Conservation (phyloP, 2,888 invertebrate species). For the Papilio demoleus region DNA sequence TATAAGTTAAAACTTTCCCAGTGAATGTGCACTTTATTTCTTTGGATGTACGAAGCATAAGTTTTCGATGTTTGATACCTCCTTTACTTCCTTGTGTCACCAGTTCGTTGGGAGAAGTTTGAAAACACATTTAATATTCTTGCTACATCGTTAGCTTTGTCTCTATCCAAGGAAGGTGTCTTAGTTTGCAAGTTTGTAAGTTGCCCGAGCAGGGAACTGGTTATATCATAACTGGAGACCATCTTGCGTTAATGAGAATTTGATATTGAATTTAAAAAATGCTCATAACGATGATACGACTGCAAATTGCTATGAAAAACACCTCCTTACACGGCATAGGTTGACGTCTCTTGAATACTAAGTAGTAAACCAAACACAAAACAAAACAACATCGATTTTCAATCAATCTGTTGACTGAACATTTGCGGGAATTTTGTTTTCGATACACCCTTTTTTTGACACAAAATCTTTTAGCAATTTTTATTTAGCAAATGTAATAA, state of each 20-base stretch:
- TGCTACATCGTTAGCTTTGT: conserved; percentile 38
- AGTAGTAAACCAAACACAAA: no score
- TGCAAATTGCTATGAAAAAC: no score
- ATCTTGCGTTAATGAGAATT: neutral
- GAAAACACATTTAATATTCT: conserved; percentile 36
- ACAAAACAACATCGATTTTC: neutral
- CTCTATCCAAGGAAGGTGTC: conserved; percentile 17
- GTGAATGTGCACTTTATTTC: conserved; percentile 11
- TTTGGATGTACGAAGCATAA: neutral
- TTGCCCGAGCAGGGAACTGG: conserved; percentile 11
- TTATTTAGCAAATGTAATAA: conserved; percentile 5
- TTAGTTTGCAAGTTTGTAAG: conserved; percentile 27
- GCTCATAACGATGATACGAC: no score
- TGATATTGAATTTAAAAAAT: neutral
- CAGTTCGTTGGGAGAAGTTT: conserved; percentile 26
- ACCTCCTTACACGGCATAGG: no score
- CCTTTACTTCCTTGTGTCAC: conserved; percentile 23
- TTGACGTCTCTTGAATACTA: no score
- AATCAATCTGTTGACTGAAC: neutral
- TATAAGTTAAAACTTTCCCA: neutral
- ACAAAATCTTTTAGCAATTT: neutral
- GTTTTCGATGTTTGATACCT: conserved; percentile 28
- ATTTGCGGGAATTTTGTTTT: neutral
- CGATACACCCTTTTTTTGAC: neutral
- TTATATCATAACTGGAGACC: conserved; percentile 14